Conservation (phyloP, 2,888 invertebrate genomes). For the Chloroclysta siterata region DNA sequence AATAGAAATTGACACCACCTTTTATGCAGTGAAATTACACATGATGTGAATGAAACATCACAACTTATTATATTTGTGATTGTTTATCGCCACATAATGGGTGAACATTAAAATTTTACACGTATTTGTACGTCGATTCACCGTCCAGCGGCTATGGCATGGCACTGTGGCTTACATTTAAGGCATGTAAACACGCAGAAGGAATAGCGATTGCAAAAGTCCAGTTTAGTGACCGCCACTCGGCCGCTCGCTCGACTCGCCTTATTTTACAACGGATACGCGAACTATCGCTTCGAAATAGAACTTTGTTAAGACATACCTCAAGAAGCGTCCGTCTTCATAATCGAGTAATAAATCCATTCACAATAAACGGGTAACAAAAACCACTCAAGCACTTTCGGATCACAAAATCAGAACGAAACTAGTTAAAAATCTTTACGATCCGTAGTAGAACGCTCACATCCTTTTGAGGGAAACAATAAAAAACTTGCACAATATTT, state of each 20-base stretch:
- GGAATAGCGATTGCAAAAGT: slow-evolving; percentile 83
- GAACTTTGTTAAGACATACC: slow-evolving; percentile 57
- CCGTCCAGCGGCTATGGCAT: slow-evolving; percentile 53
- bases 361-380: slow-evolving; percentile 75
- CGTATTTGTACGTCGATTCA: slow-evolving; percentile 55
- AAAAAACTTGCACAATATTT: slow-evolving; percentile 80
- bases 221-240: slow-evolving; percentile 71
- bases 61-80: slow-evolving; percentile 62
- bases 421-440: slow-evolving; percentile 54
- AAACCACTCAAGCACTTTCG: slow-evolving; percentile 72
- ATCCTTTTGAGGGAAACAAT: slow-evolving; percentile 68
- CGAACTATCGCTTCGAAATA: slow-evolving; percentile 46
- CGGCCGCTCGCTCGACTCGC: slow-evolving; percentile 40
- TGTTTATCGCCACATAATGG: slow-evolving; percentile 59
- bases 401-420: slow-evolving; percentile 69
- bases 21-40: slow-evolving; percentile 70
- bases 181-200: slow-evolving; percentile 73
- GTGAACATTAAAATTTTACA: slow-evolving; percentile 63
- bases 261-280: slow-evolving; percentile 44
- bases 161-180: slow-evolving; percentile 64
- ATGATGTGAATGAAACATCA: slow-evolving; percentile 63
- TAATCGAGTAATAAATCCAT: slow-evolving; percentile 80
- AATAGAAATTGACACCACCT: slow-evolving; percentile 67
- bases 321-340: slow-evolving; percentile 70
- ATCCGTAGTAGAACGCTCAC: slow-evolving; percentile 59